Evolutionary conservation across 2,113 vertebrate species (phyloP), one percentile per base, ranked within the genome.

Genomic region (Psittacus erithacus): DNA sequence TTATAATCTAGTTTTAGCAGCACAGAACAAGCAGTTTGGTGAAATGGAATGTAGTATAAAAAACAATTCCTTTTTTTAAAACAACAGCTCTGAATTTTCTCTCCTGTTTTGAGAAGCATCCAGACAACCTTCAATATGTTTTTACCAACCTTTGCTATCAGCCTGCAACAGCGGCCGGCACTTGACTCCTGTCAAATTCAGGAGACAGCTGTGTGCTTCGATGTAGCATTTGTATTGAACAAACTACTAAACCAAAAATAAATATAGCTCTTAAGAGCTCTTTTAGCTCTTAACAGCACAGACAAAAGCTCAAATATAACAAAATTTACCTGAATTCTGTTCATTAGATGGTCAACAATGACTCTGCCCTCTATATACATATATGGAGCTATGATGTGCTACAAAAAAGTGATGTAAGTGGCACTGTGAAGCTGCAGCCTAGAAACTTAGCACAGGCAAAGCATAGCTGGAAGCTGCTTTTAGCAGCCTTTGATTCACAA

Each of bases 241-340:
- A 13, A 0, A 2, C 3, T 14, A 31, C 14, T 24, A 6, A 35
- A 50, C 5, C 7, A 44, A 24, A 16, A 44, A 50, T 9, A 14
- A 43, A 16, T 20, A 39, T 4, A 59, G 22, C 33, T 24, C 33
- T 35, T 35, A 59, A 59, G 57, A 59, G 33, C 57, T 59, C 57
- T 59, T n/a, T n/a, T 59, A n/a, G 57, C 8, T 53, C 35, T 64
- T 29, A 82, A 19, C 3, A 76, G 27, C 35, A 77, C 31, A 44
- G 57, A 31, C 83, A 60, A 94, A 64, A 29, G 10, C 5, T 41
- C 24, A 59, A 59, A 35, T 33, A n/a, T 29, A 68, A 78, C 43
- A 41, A 17, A 28, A 13, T 17, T 59, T 15, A 23, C 12, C 46
- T 53, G 43, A 60, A 63, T 81, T 41, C 55, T 63, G 38, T n/a